Evolutionary conservation across 2,888 invertebrate species (phyloP), one percentile per base, ranked within the genome.

Genomic region (Dasypogon diadema): DNA sequence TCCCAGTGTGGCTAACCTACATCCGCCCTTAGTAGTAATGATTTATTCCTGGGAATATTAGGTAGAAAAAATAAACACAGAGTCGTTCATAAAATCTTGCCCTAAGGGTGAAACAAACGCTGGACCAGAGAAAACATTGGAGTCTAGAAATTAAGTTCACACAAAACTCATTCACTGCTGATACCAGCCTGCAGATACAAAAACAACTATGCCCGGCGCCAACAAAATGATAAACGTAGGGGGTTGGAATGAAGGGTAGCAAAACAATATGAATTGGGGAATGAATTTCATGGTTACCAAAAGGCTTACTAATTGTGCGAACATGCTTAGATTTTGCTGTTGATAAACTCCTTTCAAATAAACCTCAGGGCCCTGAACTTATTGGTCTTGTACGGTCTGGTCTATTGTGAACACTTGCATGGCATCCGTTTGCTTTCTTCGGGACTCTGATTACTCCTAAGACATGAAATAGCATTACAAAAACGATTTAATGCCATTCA

Each of bases 281-380:
- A 51, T 48, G 26, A 54, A 70, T 14, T 34, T 30, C 70, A 34
- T 70, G 70, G 70, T 30, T 48, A 46, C 46, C 65, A 70, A 70
- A 54, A 70, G 70, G 70, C 51, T 70, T 70, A 54, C 70, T 70
- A 70, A 70, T 70, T 70, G 70, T 70, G 54, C 54, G 70, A 70
- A 70, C 51, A 70, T 70, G 70, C 37, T 70, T 70, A 70, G 70
- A 51, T 70, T 70, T 70, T 26, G 51, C 37, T 30, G 51, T 51
- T 70, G 70, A 70, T 70, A 70, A 70, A 70, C 54, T 54, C 54
- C 70, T 16, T 70, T 54, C 60, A 37, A 37, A 60, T 60, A 60
- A 37, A 60, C 37, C 60, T 37, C 16, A 34, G 60, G 60, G 22
- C 37, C 37, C 60, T 5, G 21, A 60, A 60, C 60, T 16, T 10